phyloP scores from a whole-genome alignment of 1,140 invertebrate genomes.

The Manduca sexta region DNA sequence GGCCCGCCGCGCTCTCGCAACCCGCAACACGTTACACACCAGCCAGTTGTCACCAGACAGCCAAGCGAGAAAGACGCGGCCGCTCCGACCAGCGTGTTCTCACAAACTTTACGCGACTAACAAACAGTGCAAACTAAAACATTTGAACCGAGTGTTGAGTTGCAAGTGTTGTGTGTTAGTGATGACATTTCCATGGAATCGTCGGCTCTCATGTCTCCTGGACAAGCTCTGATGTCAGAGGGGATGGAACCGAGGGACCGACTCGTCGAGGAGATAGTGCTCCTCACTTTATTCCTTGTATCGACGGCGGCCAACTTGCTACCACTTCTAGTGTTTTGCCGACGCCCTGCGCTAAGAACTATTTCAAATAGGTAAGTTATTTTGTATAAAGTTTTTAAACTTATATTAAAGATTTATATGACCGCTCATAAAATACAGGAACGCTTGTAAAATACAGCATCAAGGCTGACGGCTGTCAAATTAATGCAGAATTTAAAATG shows the following conservation, averaged over 20 bases:
- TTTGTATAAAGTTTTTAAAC: background rate
- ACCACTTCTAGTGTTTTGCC: slow-evolving; percentile 64
- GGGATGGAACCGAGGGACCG: slow-evolving; percentile 62
- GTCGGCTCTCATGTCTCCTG: slow-evolving; percentile 48
- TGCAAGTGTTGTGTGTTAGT: slow-evolving; percentile 56
- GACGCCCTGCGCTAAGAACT: slow-evolving; percentile 65
- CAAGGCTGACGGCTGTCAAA: background rate
- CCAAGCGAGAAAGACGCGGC: slow-evolving; percentile 61
- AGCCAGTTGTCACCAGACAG: slow-evolving; percentile 63
- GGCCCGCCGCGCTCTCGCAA: slow-evolving; percentile 1
- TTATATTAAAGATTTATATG: too few species aligned
- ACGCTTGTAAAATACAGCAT: background rate
- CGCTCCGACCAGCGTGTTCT: slow-evolving; percentile 55
- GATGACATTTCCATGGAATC: slow-evolving; percentile 63
- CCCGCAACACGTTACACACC: slow-evolving; percentile 3
- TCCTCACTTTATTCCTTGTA: slow-evolving; percentile 60
- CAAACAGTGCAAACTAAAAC: slow-evolving; percentile 43
- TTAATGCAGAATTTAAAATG: slow-evolving; percentile 1
- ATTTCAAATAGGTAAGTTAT: slow-evolving; percentile 68
- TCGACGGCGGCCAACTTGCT: slow-evolving; percentile 65
- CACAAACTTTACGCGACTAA: slow-evolving; percentile 62
- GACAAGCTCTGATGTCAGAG: slow-evolving; percentile 64
- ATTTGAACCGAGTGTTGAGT: slow-evolving; percentile 53
- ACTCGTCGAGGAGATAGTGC: slow-evolving; percentile 58
- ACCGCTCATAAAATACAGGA: background rate